Base-by-base conservation (phyloP, 1,140 invertebrate genomes). In the Trichoplusia ni region DNA sequence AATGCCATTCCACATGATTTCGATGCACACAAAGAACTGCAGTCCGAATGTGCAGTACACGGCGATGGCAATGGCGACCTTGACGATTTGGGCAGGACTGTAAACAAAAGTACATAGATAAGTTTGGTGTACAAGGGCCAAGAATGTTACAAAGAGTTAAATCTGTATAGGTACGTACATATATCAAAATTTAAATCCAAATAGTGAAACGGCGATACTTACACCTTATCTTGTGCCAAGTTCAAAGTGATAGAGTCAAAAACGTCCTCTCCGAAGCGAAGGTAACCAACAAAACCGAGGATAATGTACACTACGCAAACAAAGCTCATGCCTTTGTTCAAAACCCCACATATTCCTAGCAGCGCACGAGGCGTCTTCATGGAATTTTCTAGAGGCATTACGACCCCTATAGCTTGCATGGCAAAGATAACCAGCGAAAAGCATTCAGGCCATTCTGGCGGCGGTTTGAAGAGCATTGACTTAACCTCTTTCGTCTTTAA, bases 1-100 rank as follows among this genome's bases (percentile, higher is more conserved):
- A 29, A 96, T 91, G 25, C 84, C 90, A 77, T 93, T 93, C 95
- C 95, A 96, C 33, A 91, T 93, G 63, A 96, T 97, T 77, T 96
- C 95, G 14, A 96, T 87, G 79, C 98, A 98, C 0, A 99, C 98
- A 86, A 97, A 99, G 79, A 99, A 97, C 89, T 99, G 98, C 33
- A 99, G 92, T n/a, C 96, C 97, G 84, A 98, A 99, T 0, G 97
- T 97, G 79, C 97, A 96, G 81, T 96, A 98, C 1, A 99, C 97
- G 1, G 97, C 96, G 8, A 98, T 78, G 0, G 94, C 95, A 79
- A 99, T 98, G 29, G 97, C 90, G 31, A 99, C 90, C 86, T 97
- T 95, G 0, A 98, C 97, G 21, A 94, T 89, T 92, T 98, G 95
- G 21, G 97, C 96, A 8, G 96, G 91, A 75, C 97, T 97, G 91